phyloP scores from a whole-genome alignment of 2,888 invertebrate species.

The Chrysolina americana region DNA sequence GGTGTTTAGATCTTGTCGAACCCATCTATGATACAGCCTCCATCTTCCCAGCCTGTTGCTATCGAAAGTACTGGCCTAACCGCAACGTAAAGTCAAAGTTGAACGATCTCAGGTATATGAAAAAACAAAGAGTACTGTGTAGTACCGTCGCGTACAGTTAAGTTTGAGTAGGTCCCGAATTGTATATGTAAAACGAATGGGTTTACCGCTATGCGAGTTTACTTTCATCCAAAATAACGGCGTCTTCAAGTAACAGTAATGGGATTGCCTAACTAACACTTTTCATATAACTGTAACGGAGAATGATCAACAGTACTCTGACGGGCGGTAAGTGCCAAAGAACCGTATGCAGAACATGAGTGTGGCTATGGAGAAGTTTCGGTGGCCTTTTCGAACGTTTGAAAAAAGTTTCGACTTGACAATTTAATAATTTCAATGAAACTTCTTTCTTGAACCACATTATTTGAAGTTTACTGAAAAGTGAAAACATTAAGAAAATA shows the following conservation, averaged over 20 bases:
- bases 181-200: slow-evolving; percentile 49
- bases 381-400: neutral
- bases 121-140: slow-evolving; percentile 20
- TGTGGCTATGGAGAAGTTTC: neutral
- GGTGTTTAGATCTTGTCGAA: neutral
- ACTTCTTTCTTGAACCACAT: neutral
- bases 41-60: slow-evolving; percentile 17
- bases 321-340: neutral
- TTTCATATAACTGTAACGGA: slow-evolving; percentile 55
- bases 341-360: neutral
- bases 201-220: slow-evolving; percentile 57
- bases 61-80: slow-evolving; percentile 27
- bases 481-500: no score
- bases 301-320: slow-evolving; percentile 34
- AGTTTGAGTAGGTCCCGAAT: slow-evolving; percentile 47
- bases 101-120: slow-evolving; percentile 34
- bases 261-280: slow-evolving; percentile 57
- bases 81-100: slow-evolving; percentile 42
- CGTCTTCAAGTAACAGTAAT: slow-evolving; percentile 53
- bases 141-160: slow-evolving; percentile 43
- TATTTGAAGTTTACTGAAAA: neutral
- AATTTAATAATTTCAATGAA: neutral
- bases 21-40: neutral
- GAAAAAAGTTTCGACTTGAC: neutral
- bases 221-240: slow-evolving; percentile 58